Percentiles rank a stretch among this genome's conserved stretches.
Evolutionary conservation across 2,113 vertebrate genomes (phyloP).

Genomic region (Cnemophilus loriae): DNA sequence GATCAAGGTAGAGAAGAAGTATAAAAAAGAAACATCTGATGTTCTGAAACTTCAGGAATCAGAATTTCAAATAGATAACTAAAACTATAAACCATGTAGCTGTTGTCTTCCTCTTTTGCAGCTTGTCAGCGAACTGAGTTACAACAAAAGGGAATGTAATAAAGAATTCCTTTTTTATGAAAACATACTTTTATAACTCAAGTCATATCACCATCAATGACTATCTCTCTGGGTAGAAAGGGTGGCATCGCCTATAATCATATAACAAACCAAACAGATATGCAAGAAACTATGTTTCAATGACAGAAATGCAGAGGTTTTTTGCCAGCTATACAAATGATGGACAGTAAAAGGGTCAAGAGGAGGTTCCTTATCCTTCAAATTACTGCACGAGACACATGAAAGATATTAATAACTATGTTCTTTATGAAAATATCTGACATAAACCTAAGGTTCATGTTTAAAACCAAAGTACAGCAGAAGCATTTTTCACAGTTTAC

Average conservation of each 20-base stretch:
- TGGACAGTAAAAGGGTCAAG: background rate
- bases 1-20: background rate
- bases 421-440: background rate
- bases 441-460: background rate
- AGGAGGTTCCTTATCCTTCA: background rate
- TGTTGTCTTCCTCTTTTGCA: background rate
- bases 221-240: background rate
- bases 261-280: background rate
- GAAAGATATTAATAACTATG: background rate
- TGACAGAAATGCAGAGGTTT: background rate
- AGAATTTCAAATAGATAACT: background rate
- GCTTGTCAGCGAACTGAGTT: background rate
- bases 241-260: background rate
- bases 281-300: background rate
- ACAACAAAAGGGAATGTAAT: background rate
- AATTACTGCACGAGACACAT: background rate
- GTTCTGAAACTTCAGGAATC: background rate
- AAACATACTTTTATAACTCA: background rate
- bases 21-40: background rate
- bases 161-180: background rate
- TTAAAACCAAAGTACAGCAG: background rate
- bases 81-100: background rate
- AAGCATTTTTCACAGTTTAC: background rate
- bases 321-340: background rate
- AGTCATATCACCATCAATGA: background rate